Conservation (phyloP, 1,140 invertebrate genomes). For the Sinonovacula constricta region DNA sequence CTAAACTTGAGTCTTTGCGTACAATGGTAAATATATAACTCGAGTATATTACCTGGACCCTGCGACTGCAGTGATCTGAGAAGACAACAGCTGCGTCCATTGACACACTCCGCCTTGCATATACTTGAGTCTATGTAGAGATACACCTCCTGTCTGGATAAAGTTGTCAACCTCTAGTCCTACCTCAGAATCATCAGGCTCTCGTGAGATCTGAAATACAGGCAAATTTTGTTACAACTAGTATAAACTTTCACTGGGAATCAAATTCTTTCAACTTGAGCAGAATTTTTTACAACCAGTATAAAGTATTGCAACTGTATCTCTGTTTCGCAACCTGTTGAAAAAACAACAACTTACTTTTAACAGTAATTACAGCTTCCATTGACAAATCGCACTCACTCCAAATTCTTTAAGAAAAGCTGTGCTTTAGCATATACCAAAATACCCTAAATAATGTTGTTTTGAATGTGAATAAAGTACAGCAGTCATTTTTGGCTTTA, state of each 20-base stretch:
- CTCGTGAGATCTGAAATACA: conserved; percentile 52
- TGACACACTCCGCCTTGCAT: conserved; percentile 52
- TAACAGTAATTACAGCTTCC: not conserved
- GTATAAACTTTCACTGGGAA: not conserved
- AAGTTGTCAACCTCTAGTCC: conserved; percentile 75
- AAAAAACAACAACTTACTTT: not conserved
- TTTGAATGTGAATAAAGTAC: no score
- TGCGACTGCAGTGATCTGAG: conserved; percentile 63
- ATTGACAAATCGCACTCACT: not conserved
- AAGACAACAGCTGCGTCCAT: conserved; percentile 74
- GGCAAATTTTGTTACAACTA: not conserved
- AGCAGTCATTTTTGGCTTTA: no score
- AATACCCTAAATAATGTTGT: no score
- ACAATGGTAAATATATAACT: not conserved
- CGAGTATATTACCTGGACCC: conserved; percentile 73
- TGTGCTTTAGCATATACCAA: no score
- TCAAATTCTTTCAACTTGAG: not conserved
- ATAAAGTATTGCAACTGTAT: not conserved
- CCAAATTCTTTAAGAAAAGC: no score
- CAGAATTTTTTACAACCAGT: not conserved
- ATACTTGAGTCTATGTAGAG: conserved; percentile 71
- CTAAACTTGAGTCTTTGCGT: no score
- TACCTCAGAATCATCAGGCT: conserved; percentile 50
- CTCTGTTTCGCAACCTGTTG: not conserved
- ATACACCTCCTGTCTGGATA: conserved; percentile 56